Evolutionary conservation across 2,888 invertebrate species (phyloP).

Genomic region (Andricus quercusramuli): DNA sequence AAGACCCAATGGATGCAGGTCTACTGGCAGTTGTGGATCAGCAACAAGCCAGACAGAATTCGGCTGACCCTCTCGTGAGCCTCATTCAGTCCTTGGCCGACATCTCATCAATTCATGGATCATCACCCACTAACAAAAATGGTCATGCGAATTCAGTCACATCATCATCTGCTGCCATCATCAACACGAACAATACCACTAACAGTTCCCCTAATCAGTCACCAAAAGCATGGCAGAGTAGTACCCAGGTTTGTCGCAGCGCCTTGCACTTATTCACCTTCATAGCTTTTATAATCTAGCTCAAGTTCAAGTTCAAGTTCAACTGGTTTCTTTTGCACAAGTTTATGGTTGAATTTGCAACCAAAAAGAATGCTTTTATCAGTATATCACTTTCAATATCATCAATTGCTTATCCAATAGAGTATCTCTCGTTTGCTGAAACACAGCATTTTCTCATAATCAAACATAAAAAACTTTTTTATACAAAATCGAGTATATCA

Average conservation of each 20-base stretch:
- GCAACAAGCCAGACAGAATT: constrained; percentile 38
- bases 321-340: too few species aligned
- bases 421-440: background rate
- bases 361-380: background rate
- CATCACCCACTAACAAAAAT: constrained; percentile 66
- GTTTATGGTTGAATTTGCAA: too few species aligned
- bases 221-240: constrained; percentile 77
- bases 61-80: constrained; percentile 72
- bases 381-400: background rate
- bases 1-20: constrained; percentile 66
- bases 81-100: constrained; percentile 74
- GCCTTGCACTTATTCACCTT: constrained; percentile 47
- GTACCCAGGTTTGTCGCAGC: constrained; percentile 74
- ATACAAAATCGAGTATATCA: background rate
- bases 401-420: background rate
- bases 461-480: background rate
- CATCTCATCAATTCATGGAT: constrained; percentile 68
- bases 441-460: background rate
- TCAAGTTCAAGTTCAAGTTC: background rate
- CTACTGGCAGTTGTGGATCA: constrained; percentile 66
- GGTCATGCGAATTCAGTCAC: constrained; percentile 59
- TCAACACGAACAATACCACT: constrained; percentile 66
- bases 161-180: constrained; percentile 52
- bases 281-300: background rate
- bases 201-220: constrained; percentile 76